These are phyloP conservation scores for Eclectus roratus DNA, from an alignment of 2,113 vertebrate genomes.

Conservation along the genomic window DNA sequence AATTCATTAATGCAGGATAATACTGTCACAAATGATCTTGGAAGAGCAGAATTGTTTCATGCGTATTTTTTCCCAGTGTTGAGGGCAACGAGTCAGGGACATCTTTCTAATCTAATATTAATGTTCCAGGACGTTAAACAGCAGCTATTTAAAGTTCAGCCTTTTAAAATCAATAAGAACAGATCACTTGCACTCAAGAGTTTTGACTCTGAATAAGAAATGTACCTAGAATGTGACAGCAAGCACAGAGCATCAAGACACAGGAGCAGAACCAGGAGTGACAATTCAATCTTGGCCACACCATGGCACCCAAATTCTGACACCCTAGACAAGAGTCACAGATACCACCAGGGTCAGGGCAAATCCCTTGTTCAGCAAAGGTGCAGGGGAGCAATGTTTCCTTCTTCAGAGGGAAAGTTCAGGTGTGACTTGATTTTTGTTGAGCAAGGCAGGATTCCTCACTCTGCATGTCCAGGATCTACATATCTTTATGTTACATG, in stretches of 20 bases:
- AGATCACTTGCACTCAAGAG: conserved; percentile 5
- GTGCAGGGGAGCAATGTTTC: background rate
- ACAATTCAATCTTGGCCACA: background rate
- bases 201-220: conserved; percentile 29
- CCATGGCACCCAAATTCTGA: background rate
- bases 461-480: background rate
- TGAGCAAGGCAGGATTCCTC: background rate
- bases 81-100: background rate
- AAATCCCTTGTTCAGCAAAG: background rate
- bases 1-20: background rate
- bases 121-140: background rate
- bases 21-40: background rate
- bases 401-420: background rate
- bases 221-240: background rate
- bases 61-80: background rate
- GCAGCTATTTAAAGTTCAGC: conserved; percentile 51
- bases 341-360: background rate
- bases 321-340: background rate
- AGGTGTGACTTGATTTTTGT: background rate
- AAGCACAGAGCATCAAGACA: background rate
- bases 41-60: background rate
- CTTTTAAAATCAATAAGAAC: conserved; percentile 50
- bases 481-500: background rate
- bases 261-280: background rate
- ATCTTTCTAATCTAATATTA: conserved; percentile 39